Conservation (phyloP, 2,113 vertebrate species). For the Glaucidium brasilianum region DNA sequence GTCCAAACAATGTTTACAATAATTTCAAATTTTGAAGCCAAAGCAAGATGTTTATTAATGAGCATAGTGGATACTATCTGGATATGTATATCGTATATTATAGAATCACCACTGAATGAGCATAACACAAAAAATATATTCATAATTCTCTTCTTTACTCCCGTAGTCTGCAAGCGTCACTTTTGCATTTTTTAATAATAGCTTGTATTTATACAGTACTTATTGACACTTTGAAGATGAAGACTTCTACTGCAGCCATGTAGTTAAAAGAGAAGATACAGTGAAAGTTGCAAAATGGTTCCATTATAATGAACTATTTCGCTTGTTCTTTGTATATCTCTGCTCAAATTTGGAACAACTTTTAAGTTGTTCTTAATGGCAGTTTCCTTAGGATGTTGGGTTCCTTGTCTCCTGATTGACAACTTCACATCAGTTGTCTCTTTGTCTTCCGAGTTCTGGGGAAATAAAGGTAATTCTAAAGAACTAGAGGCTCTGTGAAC, state of each 20-base stretch:
- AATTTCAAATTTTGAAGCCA: not conserved
- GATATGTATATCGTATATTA: not conserved
- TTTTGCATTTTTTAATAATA: not conserved
- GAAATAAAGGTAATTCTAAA: not conserved
- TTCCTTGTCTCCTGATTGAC: not conserved
- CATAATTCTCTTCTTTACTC: not conserved
- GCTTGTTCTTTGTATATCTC: not conserved
- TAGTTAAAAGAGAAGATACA: not conserved
- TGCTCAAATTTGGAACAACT: not conserved
- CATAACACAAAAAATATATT: not conserved
- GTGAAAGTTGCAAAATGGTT: not conserved
- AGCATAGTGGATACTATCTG: not conserved
- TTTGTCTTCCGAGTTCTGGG: not conserved
- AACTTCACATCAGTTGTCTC: not conserved
- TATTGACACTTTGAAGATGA: not conserved
- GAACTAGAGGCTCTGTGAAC: not conserved
- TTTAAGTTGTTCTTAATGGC: not conserved
- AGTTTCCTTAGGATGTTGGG: not conserved
- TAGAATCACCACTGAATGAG: not conserved
- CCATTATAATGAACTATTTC: not conserved
- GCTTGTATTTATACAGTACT: not conserved
- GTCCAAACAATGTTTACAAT: not conserved
- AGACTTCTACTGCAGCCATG: not conserved
- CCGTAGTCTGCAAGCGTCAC: not conserved
- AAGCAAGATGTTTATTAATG: not conserved